Percentiles rank a stretch among this genome's conserved stretches.
phyloP scores from a whole-genome alignment of 2,113 vertebrate species.

The Panthera uncia region DNA sequence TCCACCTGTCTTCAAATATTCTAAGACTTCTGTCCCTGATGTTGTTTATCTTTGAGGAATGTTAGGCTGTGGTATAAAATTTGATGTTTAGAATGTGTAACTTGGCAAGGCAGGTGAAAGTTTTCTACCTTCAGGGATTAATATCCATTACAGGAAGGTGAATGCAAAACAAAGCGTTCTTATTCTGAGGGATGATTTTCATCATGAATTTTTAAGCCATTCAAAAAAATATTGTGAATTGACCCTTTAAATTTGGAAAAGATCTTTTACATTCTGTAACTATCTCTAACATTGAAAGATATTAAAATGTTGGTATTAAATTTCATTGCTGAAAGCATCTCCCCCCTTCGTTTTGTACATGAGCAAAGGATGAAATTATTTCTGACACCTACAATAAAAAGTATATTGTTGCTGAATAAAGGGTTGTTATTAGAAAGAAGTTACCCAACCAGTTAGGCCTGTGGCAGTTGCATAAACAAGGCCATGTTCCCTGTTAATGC shows the following conservation, averaged over 20 bases:
- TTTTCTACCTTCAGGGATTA: constrained; percentile 2
- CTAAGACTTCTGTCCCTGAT: background rate
- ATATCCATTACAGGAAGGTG: background rate
- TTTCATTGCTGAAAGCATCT: background rate
- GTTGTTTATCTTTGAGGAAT: constrained; percentile 30
- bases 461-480: constrained; percentile 42
- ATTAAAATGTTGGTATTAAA: background rate
- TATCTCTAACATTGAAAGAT: background rate
- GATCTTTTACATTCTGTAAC: background rate
- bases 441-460: constrained; percentile 66
- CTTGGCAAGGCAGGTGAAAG: constrained; percentile 4
- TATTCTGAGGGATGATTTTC: background rate
- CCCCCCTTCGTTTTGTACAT: background rate
- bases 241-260: background rate
- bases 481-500: constrained; percentile 14
- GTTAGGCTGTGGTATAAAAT: background rate
- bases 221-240: constrained; percentile 11
- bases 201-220: background rate
- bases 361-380: background rate
- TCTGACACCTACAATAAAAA: background rate
- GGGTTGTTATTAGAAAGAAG: constrained; percentile 60
- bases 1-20: constrained; percentile 11
- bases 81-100: constrained; percentile 34
- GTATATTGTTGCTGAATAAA: background rate
- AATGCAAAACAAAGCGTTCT: background rate